Conservation (phyloP, 2,113 vertebrate species). For the rabbit (Oryctolagus cuniculus) region DNA sequence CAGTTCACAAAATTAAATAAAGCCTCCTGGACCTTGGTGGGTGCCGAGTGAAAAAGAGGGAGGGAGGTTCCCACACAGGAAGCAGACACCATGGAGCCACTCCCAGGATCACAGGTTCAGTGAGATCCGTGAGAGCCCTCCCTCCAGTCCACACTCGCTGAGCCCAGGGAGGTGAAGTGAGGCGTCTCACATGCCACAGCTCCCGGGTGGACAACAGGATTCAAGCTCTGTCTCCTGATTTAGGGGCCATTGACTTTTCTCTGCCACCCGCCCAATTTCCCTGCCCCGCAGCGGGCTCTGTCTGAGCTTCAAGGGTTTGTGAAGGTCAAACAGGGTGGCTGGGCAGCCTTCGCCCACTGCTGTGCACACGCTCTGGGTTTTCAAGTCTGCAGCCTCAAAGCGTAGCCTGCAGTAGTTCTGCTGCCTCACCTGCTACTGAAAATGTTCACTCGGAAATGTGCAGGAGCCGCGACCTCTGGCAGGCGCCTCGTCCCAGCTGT, state of each 20-base stretch:
- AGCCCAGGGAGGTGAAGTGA: background rate
- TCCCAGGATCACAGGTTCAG: background rate
- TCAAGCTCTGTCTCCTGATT: background rate
- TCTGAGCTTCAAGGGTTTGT: background rate
- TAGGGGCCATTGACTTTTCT: background rate
- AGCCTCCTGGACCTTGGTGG: background rate
- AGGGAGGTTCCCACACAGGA: background rate
- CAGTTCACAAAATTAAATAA: background rate
- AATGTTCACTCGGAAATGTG: constrained; percentile 63
- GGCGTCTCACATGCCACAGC: background rate
- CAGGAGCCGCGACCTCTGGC: constrained; percentile 68
- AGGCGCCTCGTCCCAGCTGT: constrained; percentile 33
- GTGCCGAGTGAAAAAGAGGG: background rate
- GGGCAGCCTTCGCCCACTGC: background rate
- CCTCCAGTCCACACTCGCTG: background rate
- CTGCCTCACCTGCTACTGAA: constrained; percentile 68
- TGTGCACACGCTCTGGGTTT: constrained; percentile 12
- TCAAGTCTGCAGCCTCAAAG: constrained; percentile 71
- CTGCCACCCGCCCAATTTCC: background rate
- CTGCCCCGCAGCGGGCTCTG: background rate
- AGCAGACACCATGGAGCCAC: background rate
- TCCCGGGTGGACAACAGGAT: background rate
- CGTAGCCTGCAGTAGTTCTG: constrained; percentile 32
- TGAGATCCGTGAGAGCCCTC: background rate
- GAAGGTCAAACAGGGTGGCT: background rate